Percentiles rank a stretch among this genome's conserved stretches.
phyloP scores from a whole-genome alignment of 1,140 invertebrate genomes.

The Drosophila lini region DNA sequence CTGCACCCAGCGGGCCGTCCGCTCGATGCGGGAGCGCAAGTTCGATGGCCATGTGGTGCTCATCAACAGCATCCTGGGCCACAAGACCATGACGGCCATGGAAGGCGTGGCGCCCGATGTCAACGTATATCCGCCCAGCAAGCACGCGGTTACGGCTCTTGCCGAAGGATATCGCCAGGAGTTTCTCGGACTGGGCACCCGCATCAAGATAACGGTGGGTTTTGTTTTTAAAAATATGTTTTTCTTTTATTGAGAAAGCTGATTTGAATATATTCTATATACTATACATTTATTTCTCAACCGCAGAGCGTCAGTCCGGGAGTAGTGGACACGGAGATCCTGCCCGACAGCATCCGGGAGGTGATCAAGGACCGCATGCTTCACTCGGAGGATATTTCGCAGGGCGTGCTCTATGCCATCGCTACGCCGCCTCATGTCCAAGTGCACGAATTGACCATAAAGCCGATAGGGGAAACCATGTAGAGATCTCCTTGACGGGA shows the following conservation, averaged over 20 bases:
- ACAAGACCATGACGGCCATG: conserved; percentile 84
- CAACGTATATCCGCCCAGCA: conserved; percentile 88
- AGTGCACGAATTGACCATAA: conserved; percentile 79
- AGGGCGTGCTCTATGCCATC: conserved; percentile 85
- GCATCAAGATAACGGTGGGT: conserved; percentile 89
- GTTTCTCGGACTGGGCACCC: conserved; percentile 86
- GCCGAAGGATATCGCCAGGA: conserved; percentile 88
- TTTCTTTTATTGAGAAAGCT: background rate
- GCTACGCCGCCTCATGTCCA: conserved; percentile 85
- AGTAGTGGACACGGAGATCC: conserved; percentile 86
- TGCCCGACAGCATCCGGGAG: conserved; percentile 57
- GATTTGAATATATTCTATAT: too few species aligned
- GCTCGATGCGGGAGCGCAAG: conserved; percentile 88
- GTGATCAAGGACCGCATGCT: conserved; percentile 53
- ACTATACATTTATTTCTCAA: background rate
- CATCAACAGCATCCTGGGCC: conserved; percentile 88
- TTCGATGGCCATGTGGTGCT: conserved; percentile 90
- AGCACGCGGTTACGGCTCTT: conserved; percentile 89
- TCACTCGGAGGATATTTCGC: conserved; percentile 85
- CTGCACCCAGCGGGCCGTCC: conserved; percentile 88
- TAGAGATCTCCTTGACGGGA: conserved; percentile 9
- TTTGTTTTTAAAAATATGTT: too few species aligned
- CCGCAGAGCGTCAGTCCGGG: conserved; percentile 87
- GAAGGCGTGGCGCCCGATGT: conserved; percentile 60
- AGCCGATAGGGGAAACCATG: conserved; percentile 70